A percentile compares a stretch with the other conserved stretches of the same genome.
Evolutionary conservation across 1,140 invertebrate species (phyloP).

Genomic region (Pseudomyrmex dendroicus): DNA sequence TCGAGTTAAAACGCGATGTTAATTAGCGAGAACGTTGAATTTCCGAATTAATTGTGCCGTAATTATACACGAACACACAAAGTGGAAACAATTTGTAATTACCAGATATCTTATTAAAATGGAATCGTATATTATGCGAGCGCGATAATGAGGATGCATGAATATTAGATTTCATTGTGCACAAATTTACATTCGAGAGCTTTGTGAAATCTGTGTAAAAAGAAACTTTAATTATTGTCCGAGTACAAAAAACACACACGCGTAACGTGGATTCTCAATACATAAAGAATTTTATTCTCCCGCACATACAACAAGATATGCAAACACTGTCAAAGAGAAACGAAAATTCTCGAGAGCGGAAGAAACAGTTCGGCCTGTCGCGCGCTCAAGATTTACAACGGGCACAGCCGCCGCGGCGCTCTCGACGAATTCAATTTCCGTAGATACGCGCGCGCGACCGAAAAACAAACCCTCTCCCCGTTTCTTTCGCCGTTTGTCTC

Average conservation of each 20-base stretch:
- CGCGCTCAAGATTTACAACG: slow-evolving; percentile 66
- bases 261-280: neutral
- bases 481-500: slow-evolving; percentile 10
- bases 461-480: slow-evolving; percentile 68
- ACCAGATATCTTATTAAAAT: slow-evolving; percentile 3
- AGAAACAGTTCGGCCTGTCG: neutral
- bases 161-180: neutral
- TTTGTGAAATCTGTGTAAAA: too few species aligned
- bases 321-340: too few species aligned
- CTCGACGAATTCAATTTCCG: slow-evolving; percentile 68
- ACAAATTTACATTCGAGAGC: neutral
- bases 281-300: neutral
- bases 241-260: too few species aligned
- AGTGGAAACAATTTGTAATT: slow-evolving; percentile 3
- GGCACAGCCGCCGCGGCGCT: slow-evolving; percentile 48
- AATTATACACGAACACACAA: neutral
- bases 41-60: slow-evolving; percentile 1
- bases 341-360: neutral
- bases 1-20: slow-evolving; percentile 50
- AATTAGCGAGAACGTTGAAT: slow-evolving; percentile 52
- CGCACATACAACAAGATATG: neutral
- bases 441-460: slow-evolving; percentile 54
- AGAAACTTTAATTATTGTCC: too few species aligned
- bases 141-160: neutral
- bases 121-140: neutral